Percentiles rank a stretch among this genome's conserved stretches.
phyloP scores from a whole-genome alignment of 2,113 vertebrate genomes.

The Tringa solitaria region DNA sequence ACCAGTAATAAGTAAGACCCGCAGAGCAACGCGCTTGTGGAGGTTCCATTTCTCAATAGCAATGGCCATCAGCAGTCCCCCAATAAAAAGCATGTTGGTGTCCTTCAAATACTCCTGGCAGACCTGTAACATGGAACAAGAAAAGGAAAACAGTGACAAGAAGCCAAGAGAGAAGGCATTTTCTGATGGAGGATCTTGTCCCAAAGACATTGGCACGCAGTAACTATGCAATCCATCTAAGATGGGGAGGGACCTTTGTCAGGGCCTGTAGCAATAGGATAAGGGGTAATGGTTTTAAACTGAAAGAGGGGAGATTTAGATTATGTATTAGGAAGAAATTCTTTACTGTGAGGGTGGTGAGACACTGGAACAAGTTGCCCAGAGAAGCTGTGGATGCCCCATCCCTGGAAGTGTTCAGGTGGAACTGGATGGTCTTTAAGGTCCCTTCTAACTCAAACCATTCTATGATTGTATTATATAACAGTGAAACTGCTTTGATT shows the following conservation, averaged over 20 bases:
- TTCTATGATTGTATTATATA: neutral
- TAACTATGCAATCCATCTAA: neutral
- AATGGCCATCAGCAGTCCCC: slow-evolving; percentile 88
- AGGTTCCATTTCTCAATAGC: slow-evolving; percentile 88
- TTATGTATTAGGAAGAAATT: neutral
- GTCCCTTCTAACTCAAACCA: neutral
- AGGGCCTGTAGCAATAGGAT: neutral
- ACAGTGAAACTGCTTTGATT: neutral
- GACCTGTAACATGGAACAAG: slow-evolving; percentile 71
- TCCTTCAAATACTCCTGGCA: slow-evolving; percentile 87
- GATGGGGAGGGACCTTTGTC: neutral
- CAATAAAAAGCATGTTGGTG: slow-evolving; percentile 89
- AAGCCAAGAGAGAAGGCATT: neutral
- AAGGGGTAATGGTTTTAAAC: neutral
- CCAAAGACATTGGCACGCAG: neutral
- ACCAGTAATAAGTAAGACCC: slow-evolving; percentile 82
- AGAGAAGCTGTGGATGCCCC: neutral
- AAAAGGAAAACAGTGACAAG: neutral
- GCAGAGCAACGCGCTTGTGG: slow-evolving; percentile 89
- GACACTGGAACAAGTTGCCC: neutral
- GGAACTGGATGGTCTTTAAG: neutral
- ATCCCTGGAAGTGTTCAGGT: neutral
- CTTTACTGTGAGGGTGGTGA: neutral
- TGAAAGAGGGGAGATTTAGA: neutral
- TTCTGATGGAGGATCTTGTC: neutral